A percentile compares a stretch with the other conserved stretches of the same genome.
Evolutionary conservation across 2,888 invertebrate species (phyloP).

Genomic region (Chloroclysta siterata): DNA sequence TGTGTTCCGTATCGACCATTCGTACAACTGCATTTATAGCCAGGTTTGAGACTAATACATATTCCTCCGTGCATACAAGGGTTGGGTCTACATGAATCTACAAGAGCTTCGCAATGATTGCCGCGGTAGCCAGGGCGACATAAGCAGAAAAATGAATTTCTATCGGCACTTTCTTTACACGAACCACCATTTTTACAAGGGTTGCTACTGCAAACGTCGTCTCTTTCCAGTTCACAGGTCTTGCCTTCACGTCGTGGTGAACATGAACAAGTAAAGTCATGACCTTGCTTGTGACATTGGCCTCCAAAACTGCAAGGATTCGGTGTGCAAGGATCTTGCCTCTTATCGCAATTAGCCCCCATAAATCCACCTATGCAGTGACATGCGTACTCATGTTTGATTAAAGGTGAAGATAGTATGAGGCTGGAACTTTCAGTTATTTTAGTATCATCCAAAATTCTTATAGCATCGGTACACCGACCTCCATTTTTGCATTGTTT

Average conservation of each 20-base stretch:
- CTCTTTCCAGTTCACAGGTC: conserved; percentile 92
- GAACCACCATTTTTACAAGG: conserved; percentile 97
- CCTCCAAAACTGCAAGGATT: conserved; percentile 95
- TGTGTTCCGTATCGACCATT: conserved; percentile 95
- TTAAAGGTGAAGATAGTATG: conserved; percentile 92
- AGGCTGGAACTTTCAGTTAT: conserved; percentile 92
- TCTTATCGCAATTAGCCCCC: conserved; percentile 92
- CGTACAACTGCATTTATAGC: conserved; percentile 93
- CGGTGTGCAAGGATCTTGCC: conserved; percentile 95
- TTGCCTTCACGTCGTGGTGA: conserved; percentile 91
- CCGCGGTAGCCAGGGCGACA: conserved; percentile 97
- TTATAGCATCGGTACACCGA: conserved; percentile 89
- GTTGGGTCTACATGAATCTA: conserved; percentile 96
- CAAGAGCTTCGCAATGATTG: conserved; percentile 94
- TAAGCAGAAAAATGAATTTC: conserved; percentile 95
- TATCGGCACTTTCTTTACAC: conserved; percentile 94
- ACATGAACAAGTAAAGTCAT: conserved; percentile 93
- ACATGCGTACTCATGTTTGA: conserved; percentile 91
- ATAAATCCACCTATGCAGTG: conserved; percentile 93
- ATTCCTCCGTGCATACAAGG: conserved; percentile 96
- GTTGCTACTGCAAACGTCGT: conserved; percentile 92
- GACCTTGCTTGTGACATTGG: conserved; percentile 92
- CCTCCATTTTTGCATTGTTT: conserved; percentile 92
- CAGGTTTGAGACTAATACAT: conserved; percentile 94
- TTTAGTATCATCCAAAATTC: conserved; percentile 88